phyloP scores from a whole-genome alignment of 2,113 vertebrate genomes.

The Rhinoderma darwinii region DNA sequence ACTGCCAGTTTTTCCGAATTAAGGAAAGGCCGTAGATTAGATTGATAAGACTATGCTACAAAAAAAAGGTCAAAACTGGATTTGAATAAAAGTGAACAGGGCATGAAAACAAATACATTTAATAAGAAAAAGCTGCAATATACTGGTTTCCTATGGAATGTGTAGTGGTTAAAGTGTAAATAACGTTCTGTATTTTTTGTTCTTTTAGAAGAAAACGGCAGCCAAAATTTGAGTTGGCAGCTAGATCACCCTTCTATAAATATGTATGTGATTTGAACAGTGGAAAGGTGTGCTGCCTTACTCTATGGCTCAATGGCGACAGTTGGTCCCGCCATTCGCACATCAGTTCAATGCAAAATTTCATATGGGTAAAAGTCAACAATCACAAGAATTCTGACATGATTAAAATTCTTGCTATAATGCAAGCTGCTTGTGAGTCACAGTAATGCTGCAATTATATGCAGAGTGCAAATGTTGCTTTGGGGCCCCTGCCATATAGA shows the following conservation, averaged over 20 bases:
- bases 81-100: too few relatives aligned
- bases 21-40: too few relatives aligned
- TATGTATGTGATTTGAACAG: background rate
- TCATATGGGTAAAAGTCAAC: background rate
- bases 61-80: too few relatives aligned
- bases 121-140: too few relatives aligned
- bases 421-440: background rate
- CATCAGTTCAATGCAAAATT: background rate
- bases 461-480: too few relatives aligned
- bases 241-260: background rate
- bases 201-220: background rate
- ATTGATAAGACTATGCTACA: too few relatives aligned
- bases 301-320: background rate
- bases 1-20: too few relatives aligned
- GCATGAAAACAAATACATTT: too few relatives aligned
- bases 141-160: too few relatives aligned
- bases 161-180: background rate
- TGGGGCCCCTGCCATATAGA: too few relatives aligned
- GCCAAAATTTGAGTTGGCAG: background rate
- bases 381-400: background rate
- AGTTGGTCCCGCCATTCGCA: too few relatives aligned
- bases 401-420: too few relatives aligned
- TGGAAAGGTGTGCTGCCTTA: background rate
- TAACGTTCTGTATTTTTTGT: background rate
- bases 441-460: background rate